Percentiles rank a stretch among this genome's conserved stretches.
phyloP scores from a whole-genome alignment of 2,113 vertebrate species.

The Mungos mungo region DNA sequence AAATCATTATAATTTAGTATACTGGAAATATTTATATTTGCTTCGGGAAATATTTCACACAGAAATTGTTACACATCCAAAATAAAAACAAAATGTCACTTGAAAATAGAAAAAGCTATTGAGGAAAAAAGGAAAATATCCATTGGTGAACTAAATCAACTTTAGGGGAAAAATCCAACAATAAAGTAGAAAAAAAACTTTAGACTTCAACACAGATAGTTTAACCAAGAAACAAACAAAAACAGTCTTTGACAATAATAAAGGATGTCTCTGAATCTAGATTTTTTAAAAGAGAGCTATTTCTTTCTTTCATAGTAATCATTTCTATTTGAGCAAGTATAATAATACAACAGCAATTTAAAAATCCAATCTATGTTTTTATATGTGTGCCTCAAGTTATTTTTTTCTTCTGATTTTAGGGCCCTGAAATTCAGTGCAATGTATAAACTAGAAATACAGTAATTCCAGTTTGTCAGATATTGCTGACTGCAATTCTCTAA shows the following conservation, averaged over 20 bases:
- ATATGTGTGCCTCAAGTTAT: not conserved
- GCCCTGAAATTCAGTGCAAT: not conserved
- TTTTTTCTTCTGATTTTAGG: not conserved
- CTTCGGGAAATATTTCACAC: slow-evolving; percentile 35
- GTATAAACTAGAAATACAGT: not conserved
- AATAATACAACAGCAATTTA: not conserved
- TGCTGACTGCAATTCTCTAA: not conserved
- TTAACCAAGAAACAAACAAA: slow-evolving; percentile 38
- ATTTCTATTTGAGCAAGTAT: not conserved
- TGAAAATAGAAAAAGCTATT: not conserved
- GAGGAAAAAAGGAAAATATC: not conserved
- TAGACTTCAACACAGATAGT: not conserved
- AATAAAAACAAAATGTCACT: slow-evolving; percentile 43
- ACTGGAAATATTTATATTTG: slow-evolving; percentile 40
- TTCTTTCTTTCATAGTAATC: not conserved
- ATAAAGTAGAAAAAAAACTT: not conserved
- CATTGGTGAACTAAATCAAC: not conserved
- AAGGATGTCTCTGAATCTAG: not conserved
- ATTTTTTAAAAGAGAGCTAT: not conserved
- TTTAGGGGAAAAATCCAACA: not conserved
- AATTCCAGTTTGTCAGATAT: not conserved
- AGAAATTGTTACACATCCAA: not conserved
- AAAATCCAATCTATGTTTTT: not conserved
- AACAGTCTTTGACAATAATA: not conserved
- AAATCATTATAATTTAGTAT: not conserved